Base-by-base conservation (phyloP, 1,140 invertebrate species). In the Caenorhabditis brenneri region DNA sequence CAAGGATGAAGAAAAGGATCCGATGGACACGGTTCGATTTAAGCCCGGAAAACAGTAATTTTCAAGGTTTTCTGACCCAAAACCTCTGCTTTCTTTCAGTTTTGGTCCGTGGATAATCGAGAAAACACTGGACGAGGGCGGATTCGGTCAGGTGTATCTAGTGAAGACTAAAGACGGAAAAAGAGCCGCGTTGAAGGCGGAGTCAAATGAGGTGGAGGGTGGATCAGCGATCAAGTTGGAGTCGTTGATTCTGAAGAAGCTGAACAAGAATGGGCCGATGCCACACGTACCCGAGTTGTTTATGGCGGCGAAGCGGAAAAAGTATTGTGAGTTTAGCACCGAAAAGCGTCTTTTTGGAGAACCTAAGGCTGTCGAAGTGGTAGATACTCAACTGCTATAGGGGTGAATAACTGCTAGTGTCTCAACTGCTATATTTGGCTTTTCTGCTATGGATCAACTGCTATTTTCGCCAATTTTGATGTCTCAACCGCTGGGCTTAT, bases 171-270 rank as follows among this genome's bases (percentile, higher is more conserved):
- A 82, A 9, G 31, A 36, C 6, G 53, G 48, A 27, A 65, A 46
- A 33, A 3, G 33, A 24, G 85, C 85, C 2, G 85, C 85, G 4
- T 55, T 86, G 0, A 86, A 86, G 31, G 83, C 83, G 1, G 85
- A 86, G 42, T 81, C 85, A n/a, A 86, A 86, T 80, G 85, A 74
- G 2, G 79, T 85, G 15, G 83, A 85, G 51, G 85, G 85, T n/a
- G 85, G 85, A n/a, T 81, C 79, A 6, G 85, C 85, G 12, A 86
- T 86, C 65, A 86, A 86, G 42, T 65, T 86, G 49, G 85, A 86
- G 65, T 9, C 12, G 36, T 24, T 42, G 36, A 58, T 85, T 12
- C 78, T 86, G 15, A 78, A 85, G 31, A 42, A 79, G 39, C 31
- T 86, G 29, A 81, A 81, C 22, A 33, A 24, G 15, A 69, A 85